phyloP scores from a whole-genome alignment of 2,888 invertebrate genomes.

The Drosophila histrio region DNA sequence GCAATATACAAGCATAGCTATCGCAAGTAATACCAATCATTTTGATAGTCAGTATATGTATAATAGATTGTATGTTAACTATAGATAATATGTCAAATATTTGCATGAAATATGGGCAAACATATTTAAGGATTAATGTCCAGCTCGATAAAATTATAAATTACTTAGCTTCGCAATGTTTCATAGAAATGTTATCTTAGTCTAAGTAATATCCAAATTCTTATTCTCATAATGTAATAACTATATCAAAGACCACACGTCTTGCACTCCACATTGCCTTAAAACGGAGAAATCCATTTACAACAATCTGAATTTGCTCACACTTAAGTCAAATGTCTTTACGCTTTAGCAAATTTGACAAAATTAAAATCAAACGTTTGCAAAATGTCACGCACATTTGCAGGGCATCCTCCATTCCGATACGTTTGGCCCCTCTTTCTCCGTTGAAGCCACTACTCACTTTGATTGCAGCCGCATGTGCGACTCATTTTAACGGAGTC shows the following conservation, averaged over 20 bases:
- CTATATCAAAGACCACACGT: not conserved
- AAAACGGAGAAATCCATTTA: not conserved
- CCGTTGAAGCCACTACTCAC: slow-evolving; percentile 45
- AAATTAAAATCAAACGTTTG: slow-evolving; percentile 55
- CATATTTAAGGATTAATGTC: not conserved
- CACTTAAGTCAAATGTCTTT: slow-evolving; percentile 26
- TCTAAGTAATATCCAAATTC: not conserved
- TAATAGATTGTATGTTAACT: too few species aligned
- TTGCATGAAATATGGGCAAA: not conserved
- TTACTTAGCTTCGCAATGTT: not conserved
- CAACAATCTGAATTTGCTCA: slow-evolving; percentile 5
- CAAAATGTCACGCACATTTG: slow-evolving; percentile 45
- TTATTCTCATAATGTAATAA: not conserved
- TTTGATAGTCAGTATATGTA: too few species aligned
- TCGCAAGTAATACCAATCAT: not conserved
- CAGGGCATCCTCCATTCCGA: not conserved
- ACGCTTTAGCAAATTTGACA: slow-evolving; percentile 40
- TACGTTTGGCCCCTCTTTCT: not conserved
- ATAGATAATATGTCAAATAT: too few species aligned
- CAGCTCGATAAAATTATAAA: too few species aligned
- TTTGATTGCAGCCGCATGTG: slow-evolving; percentile 58
- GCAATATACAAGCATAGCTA: not conserved
- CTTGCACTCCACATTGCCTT: not conserved
- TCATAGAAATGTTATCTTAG: not conserved
- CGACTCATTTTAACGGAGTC: slow-evolving; percentile 29